Base-by-base conservation (phyloP, 1,140 invertebrate genomes). In the Pachypsylla venusta region DNA sequence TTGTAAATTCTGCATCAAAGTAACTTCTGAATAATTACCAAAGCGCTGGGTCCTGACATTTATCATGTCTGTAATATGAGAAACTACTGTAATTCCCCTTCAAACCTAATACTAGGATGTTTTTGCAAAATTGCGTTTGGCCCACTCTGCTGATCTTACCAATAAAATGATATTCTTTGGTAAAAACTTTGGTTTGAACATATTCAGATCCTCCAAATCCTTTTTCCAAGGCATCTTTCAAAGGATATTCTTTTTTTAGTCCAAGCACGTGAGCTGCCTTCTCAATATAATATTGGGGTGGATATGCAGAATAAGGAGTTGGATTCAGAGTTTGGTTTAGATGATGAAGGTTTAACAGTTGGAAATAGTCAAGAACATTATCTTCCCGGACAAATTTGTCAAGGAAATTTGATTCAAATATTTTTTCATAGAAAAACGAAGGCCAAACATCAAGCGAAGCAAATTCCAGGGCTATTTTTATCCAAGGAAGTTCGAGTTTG, bases 401-500 rank as follows among this genome's bases (percentile, higher is more conserved):
- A 4, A 48, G 42, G 42, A 48, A 48, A 19, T 19, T 4, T 5
- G 42, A 19, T 3, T 48, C 42, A 4, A 48, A 19, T 48, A 48
- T 48, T 48, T 48, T 48, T 3, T 48, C 42, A 22, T 48, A 48
- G 4, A 48, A 22, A 22, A 48, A 48, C 4, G 5, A 22, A 4
- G 42, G 42, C n/a, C 5, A 48, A 3, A 48, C 16, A 19, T 48
- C 42, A 3, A 48, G 42, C 42, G 42, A 48, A 4, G 42, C 42
- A 19, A 48, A 48, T n/a, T 48, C 42, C 4, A 48, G 42, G n/a
- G 42, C 42, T 4, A 48, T 48, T 19, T 48, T 48, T 22, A 48
- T 5, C 42, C 42, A 48, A 4, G 42, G 42, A n/a, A 48, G 42
- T 48, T 48, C 42, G n/a, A 48, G n/a, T 48, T 48, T 48, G n/a